These are phyloP conservation scores for Oenanthe oenanthe DNA, from an alignment of 2,113 vertebrate species.

Conservation along the genomic window DNA sequence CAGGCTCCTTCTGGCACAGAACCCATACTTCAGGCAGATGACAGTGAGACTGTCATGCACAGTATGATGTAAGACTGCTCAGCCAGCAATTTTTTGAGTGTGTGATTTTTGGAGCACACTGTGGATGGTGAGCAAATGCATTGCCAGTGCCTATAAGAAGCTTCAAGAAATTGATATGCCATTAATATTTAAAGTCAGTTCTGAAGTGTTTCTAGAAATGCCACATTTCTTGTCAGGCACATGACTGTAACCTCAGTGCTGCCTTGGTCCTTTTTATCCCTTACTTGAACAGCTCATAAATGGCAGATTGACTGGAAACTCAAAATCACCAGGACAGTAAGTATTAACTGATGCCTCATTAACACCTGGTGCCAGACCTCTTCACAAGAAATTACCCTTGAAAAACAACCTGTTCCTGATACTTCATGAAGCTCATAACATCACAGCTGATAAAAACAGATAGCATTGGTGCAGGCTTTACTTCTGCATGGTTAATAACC, in stretches of 20 bases:
- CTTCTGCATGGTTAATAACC: background rate
- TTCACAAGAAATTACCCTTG: background rate
- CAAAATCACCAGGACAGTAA: background rate
- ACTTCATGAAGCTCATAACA: background rate
- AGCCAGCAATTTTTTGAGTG: background rate
- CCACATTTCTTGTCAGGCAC: background rate
- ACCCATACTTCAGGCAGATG: background rate
- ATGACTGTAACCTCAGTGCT: background rate
- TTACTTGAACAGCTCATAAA: background rate
- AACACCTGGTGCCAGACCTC: background rate
- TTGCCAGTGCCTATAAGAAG: background rate
- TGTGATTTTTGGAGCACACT: background rate
- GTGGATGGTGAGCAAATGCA: background rate
- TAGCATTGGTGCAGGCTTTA: background rate
- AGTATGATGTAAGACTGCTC: background rate
- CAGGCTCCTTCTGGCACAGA: background rate
- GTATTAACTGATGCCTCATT: background rate
- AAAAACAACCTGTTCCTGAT: background rate
- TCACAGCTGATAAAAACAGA: background rate
- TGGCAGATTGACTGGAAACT: background rate
- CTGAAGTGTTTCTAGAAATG: conserved; percentile 19
- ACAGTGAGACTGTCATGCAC: background rate
- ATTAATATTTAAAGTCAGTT: background rate
- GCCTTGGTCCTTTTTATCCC: background rate
- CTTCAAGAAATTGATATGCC: background rate